Evolutionary conservation across 1,140 invertebrate species (phyloP).

Genomic region (Drosophila lini): DNA sequence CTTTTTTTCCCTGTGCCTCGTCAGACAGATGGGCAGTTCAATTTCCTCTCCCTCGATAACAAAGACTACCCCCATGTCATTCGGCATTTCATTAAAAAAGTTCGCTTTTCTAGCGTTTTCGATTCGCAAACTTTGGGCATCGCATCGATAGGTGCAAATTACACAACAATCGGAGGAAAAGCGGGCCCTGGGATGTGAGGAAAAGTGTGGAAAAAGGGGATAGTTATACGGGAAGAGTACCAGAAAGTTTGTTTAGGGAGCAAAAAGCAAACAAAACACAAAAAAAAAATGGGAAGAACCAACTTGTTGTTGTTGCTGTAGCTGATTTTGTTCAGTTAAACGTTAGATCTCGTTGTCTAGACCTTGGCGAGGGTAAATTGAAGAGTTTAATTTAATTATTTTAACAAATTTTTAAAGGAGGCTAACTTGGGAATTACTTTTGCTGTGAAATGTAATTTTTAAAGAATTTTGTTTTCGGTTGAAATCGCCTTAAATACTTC

Average conservation of each 20-base stretch:
- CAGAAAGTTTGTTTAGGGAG: conserved; percentile 46
- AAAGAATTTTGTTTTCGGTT: too few species aligned
- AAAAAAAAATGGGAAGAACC: conserved; percentile 28
- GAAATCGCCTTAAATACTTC: too few species aligned
- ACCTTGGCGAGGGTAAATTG: not conserved
- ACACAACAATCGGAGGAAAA: conserved; percentile 60
- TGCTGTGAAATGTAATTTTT: too few species aligned
- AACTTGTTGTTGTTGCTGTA: conserved; percentile 48
- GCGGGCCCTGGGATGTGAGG: not conserved
- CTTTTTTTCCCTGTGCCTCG: conserved; percentile 5
- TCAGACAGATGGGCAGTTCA: conserved; percentile 29
- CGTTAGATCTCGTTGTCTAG: conserved; percentile 34
- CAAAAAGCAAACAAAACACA: not conserved
- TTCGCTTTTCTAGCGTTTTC: conserved; percentile 35
- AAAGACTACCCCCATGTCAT: conserved; percentile 11
- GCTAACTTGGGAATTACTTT: too few species aligned
- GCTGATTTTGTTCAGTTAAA: conserved; percentile 40
- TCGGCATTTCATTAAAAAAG: conserved; percentile 60
- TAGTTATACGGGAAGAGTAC: conserved; percentile 7
- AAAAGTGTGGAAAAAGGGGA: conserved; percentile 1
- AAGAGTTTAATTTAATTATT: not conserved
- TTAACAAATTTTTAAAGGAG: too few species aligned
- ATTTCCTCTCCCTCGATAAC: not conserved
- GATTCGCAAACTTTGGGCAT: conserved; percentile 62
- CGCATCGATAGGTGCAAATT: conserved; percentile 80